Conservation (phyloP, 2,888 invertebrate genomes). For the Tuta absoluta region DNA sequence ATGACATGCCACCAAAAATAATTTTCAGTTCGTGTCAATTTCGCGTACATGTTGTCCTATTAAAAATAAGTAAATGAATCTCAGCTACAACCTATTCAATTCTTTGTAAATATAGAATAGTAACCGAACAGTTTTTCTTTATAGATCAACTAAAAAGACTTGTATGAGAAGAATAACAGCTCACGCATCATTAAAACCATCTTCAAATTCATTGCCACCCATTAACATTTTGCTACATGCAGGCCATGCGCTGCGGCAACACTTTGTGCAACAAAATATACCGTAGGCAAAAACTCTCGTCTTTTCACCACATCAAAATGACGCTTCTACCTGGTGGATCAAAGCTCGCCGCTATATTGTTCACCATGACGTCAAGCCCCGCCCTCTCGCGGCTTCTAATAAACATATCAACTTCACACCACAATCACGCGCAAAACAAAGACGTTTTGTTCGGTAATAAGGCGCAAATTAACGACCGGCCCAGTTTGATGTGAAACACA, state of each 20-base stretch:
- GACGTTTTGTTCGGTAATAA: conserved; percentile 59
- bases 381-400: conserved; percentile 54
- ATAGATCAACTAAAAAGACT: neutral
- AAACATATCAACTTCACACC: conserved; percentile 68
- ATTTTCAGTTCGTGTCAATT: no score
- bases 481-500: conserved; percentile 22
- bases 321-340: conserved; percentile 20
- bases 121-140: neutral
- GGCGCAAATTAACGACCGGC: conserved; percentile 47
- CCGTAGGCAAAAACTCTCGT: conserved; percentile 8
- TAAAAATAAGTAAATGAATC: no score
- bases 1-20: no score
- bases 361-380: conserved; percentile 39
- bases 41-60: no score
- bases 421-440: conserved; percentile 58
- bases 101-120: no score
- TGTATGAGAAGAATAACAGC: neutral
- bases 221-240: neutral
- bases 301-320: conserved; percentile 17
- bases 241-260: neutral
- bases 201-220: conserved; percentile 2
- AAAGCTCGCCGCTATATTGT: conserved; percentile 20
- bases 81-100: no score
- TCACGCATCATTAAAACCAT: conserved; percentile 9
- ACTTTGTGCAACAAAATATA: conserved; percentile 22